phyloP scores from a whole-genome alignment of 53 echinoderm and acorn worm genomes.

The Astropecten irregularis region DNA sequence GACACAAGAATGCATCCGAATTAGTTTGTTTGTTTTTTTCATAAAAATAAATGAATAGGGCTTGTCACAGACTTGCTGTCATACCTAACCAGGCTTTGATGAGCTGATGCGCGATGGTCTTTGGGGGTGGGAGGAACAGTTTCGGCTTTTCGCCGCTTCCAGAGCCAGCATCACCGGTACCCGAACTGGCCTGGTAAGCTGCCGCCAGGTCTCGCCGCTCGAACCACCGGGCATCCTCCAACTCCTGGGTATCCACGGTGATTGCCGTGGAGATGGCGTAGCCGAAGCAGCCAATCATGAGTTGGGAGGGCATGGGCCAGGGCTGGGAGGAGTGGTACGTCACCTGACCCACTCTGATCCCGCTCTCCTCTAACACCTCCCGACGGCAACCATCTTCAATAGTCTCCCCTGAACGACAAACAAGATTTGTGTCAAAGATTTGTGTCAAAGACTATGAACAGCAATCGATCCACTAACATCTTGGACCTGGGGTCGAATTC shows the following conservation, averaged over 20 bases:
- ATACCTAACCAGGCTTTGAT: conserved; percentile 92
- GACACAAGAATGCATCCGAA: no score
- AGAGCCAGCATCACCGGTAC: not conserved
- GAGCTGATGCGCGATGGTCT: conserved; percentile 89
- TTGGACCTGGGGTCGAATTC: no score
- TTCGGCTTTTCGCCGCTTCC: not conserved
- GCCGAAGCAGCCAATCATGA: conserved; percentile 97
- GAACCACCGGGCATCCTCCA: conserved; percentile 91
- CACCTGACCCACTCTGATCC: conserved; percentile 76
- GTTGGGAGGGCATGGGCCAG: conserved; percentile 96
- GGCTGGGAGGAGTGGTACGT: conserved; percentile 96
- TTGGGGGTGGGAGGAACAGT: conserved; percentile 72
- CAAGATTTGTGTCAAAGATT: no score
- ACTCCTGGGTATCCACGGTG: conserved; percentile 84
- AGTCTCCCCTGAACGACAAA: conserved; percentile 76
- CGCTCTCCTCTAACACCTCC: conserved; percentile 94
- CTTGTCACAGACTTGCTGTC: conserved; percentile 67
- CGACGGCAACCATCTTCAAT: conserved; percentile 94
- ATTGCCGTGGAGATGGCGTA: conserved; percentile 82
- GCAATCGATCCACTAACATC: no score
- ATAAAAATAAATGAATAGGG: no score
- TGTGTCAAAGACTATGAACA: no score
- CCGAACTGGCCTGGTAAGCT: conserved; percentile 31
- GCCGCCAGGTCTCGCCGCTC: conserved; percentile 70
- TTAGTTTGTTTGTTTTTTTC: no score